phyloP scores from a whole-genome alignment of 2,888 invertebrate species.

The Hydroisotoma schaefferi region DNA sequence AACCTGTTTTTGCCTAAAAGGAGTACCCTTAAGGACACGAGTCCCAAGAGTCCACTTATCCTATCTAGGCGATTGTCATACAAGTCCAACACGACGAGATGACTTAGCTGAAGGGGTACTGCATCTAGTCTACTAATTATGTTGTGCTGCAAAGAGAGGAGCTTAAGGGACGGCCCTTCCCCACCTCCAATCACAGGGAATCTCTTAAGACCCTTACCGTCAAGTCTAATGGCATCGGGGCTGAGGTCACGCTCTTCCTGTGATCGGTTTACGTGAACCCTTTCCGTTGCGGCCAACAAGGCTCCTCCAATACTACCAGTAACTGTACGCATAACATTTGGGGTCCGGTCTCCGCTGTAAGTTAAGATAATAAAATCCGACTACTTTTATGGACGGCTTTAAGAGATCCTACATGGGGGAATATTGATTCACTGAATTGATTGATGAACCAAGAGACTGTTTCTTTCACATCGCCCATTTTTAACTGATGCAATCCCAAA shows the following conservation, averaged over 20 bases:
- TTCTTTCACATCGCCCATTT: no score
- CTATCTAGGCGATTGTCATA: conserved; percentile 92
- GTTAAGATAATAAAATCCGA: no score
- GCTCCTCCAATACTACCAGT: no score
- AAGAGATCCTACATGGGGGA: no score
- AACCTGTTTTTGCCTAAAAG: conserved; percentile 88
- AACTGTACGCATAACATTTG: no score
- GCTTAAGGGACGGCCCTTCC: conserved; percentile 45
- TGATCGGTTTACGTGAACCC: conserved; percentile 63
- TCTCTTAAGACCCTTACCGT: conserved; percentile 58
- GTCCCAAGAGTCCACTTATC: conserved; percentile 70
- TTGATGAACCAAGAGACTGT: no score
- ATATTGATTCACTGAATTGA: no score
- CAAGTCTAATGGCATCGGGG: conserved; percentile 84
- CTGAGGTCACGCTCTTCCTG: conserved; percentile 74
- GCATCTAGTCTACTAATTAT: conserved; percentile 69
- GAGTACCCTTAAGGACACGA: conserved; percentile 77
- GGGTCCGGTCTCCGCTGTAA: no score
- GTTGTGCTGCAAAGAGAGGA: conserved; percentile 90
- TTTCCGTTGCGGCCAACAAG: not conserved
- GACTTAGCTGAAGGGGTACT: conserved; percentile 60
- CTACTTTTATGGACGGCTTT: no score
- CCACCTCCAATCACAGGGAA: conserved; percentile 43
- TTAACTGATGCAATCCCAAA: no score
- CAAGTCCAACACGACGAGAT: conserved; percentile 85